A percentile compares a stretch with the other conserved stretches of the same genome.
phyloP scores from a whole-genome alignment of 2,797 vertebrate species.

The Poecilia gillii region DNA sequence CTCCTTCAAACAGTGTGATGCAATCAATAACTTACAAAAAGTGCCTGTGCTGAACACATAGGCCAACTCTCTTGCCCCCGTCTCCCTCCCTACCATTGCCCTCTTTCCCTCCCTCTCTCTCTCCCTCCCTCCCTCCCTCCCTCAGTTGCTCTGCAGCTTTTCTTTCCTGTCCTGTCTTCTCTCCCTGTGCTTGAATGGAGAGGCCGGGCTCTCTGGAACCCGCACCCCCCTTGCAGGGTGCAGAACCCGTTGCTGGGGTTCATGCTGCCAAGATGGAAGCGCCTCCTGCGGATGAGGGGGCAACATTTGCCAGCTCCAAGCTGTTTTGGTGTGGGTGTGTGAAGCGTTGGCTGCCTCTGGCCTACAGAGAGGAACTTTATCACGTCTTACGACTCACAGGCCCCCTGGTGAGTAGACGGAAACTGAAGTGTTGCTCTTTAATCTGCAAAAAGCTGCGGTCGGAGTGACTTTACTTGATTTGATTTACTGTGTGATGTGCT shows the following conservation, averaged over 20 bases:
- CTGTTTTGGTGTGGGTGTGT: conserved; percentile 69
- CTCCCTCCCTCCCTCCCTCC: conserved; percentile 37
- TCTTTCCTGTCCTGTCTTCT: conserved; percentile 31
- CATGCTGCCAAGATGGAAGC: conserved; percentile 35
- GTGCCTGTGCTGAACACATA: conserved; percentile 21
- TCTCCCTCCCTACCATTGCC: conserved; percentile 16
- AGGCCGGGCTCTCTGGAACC: conserved; percentile 62
- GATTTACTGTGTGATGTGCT: conserved; percentile 3
- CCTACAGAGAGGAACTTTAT: conserved; percentile 82
- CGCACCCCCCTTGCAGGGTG: conserved; percentile 43
- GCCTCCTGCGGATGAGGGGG: conserved; percentile 38
- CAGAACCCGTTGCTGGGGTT: conserved; percentile 61
- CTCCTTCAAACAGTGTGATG: conserved; percentile 3
- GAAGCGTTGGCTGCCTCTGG: conserved; percentile 73
- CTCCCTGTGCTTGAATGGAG: conserved; percentile 73
- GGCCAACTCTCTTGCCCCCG: conserved; percentile 8
- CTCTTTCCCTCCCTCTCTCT: conserved; percentile 34
- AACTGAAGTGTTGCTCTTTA: conserved; percentile 36
- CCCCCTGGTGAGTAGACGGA: conserved; percentile 80
- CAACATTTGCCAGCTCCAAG: conserved; percentile 55
- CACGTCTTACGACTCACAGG: conserved; percentile 76
- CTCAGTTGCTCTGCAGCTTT: conserved; percentile 28
- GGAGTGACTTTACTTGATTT: not conserved
- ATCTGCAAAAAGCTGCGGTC: conserved; percentile 3
- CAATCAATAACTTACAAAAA: conserved; percentile 51